Evolutionary conservation across 37 sponge, comb jelly and placozoan genomes (phyloP), one percentile per base, ranked within the genome.

Genomic region (Chondrilla cf. caribensis): DNA sequence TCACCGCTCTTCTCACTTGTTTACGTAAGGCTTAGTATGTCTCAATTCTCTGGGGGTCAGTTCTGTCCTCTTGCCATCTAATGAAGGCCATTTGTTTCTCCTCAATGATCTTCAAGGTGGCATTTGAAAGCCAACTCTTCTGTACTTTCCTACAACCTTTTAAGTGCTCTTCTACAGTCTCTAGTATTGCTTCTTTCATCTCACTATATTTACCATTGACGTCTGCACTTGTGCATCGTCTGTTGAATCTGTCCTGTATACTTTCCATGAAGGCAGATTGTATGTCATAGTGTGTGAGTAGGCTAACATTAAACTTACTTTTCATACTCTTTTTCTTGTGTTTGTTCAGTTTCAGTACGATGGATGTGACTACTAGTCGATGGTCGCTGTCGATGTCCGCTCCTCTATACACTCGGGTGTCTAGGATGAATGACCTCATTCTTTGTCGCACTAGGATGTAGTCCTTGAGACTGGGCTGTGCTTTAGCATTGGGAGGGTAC

Each of bases 1-100:
- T 70, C 72, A 70, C 72, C 6, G 72, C 72, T 70, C 72, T 70
- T 70, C 72, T 31, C 35, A 70, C 72, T 37, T 37, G 37, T 38
- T 65, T 65, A 65, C 67, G 28, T n/a, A 65, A 26, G 67, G 22
- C 67, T n/a, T n/a, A 24, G 72, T 70, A 70, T 37, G 37, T 18
- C 72, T 70, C 40, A 38, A 4, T 32, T 37, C 72, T 70, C 72
- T 37, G 5, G 8, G 40, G 5, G 40, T 70, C 39, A 38, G 37
- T 37, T 70, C 72, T 32, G 39, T 70, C 39, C 19, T 70, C 72
- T 70, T 70, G 72, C 35, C 72, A 70, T 70, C 72, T 70, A 7
- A 70, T 32, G 40, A 70, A 70, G 9, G 72, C 72, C 72, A 32
- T 70, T 70, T 29, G 72, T 37, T 70, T 70, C 31, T 32, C 72